Evolutionary conservation across 1,140 invertebrate species (phyloP), one percentile per base, ranked within the genome.

Genomic region (Drepana arcuata): DNA sequence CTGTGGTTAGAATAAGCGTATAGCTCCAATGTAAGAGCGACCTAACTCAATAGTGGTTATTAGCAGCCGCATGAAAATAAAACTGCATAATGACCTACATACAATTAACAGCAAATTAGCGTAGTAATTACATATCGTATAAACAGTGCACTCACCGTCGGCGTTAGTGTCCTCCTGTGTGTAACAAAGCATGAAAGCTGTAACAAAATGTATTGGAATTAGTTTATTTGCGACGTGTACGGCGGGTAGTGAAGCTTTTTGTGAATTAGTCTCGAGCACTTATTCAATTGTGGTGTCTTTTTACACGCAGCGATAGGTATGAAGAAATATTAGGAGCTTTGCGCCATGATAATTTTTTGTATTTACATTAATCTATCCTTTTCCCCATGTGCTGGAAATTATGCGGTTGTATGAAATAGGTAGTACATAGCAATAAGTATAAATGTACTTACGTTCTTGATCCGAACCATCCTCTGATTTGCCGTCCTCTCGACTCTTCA

Each of bases 401-500:
- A n/a, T n/a, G n/a, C n/a, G n/a, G n/a, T n/a, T n/a, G n/a, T n/a
- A n/a, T n/a, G n/a, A n/a, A n/a, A n/a, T n/a, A n/a, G n/a, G n/a
- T n/a, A n/a, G n/a, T n/a, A n/a, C n/a, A n/a, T n/a, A n/a, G n/a
- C n/a, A n/a, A n/a, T n/a, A n/a, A n/a, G n/a, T n/a, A n/a, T 29
- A 44, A 21, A 25, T 28, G 55, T 65, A 95, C 96, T 95, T 91
- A 98, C 96, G 94, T 92, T 99, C 96, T 89, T 96, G 94, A 73
- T 98, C 96, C 58, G 95, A 97, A 55, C 95, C 94, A 79, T 99
- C 97, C 85, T 98, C 96, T 14, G 94, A 95, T 82, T 97, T 97
- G 49, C 78, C 81, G 66, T 97, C 95, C 74, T 99, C 97, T 87
- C 96, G 95, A 84, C 96, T 98, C 88, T 95, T 95, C 93, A 99